Base-by-base conservation (phyloP, 2,888 invertebrate species). In the Platerodrilus igneus region DNA sequence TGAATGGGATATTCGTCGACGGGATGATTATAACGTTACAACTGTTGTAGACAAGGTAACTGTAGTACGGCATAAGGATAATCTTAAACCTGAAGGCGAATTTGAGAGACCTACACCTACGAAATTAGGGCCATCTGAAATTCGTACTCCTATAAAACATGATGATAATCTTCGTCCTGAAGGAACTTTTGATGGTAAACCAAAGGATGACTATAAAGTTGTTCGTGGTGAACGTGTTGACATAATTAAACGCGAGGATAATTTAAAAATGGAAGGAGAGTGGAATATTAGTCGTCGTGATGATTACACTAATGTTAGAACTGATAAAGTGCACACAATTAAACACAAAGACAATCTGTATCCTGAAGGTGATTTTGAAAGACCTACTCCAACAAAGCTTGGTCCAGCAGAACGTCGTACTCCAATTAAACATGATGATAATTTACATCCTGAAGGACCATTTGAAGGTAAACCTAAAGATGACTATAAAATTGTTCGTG, bases 211-310 rank as follows among this genome's bases (percentile, higher is more conserved):
- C 5, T 32, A 22, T 25, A 72, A 64, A 41, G 77, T 69, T 49
- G 82, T 77, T 1, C 69, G 69, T 36, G 79, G 78, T 4, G 83
- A 83, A 57, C 68, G 79, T 39, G 73, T 74, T 3, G 75, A 78
- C 57, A 60, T 70, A 47, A 58, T 10, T 4, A 67, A 60, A 36
- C 75, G 72, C 2, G 66, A 68, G 34, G 77, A 78, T 51, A 77
- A 77, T 53, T 55, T 76, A 1, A 57, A 56, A 28, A 71, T 71
- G 2, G 73, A 74, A 58, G 67, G 74, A 9, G 74, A 78, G 39
- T 78, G 39, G 39, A 37, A 43, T 11, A 35, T 62, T 41, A 60
- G 66, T 48, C 68, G 67, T 47, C 70, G 70, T 51, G 71, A 76
- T 63, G 70, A 77, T 57, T 72, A 77, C 40, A 8, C 22, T 27